Evolutionary conservation across 2,888 invertebrate species (phyloP), one percentile per base, ranked within the genome.

Genomic region (Baccha elongata): DNA sequence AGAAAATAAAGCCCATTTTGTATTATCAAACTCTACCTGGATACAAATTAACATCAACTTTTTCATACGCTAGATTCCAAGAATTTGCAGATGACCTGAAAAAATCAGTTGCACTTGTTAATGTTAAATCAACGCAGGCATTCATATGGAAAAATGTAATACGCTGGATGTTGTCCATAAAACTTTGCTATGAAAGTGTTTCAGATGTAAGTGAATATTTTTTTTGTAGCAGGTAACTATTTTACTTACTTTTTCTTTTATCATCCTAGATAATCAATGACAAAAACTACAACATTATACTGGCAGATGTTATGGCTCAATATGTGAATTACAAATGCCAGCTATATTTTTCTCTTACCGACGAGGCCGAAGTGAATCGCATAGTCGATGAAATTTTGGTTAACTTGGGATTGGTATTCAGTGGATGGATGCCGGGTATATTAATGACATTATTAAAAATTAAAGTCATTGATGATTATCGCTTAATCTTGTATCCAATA

Each of bases 301-400:
- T 86, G 17, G 83, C 81, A 15, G 78, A 86, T 15, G 67, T 84
- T 42, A 83, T 86, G 79, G 55, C 78, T 37, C 83, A 84, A 46
- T 86, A 84, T 35, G 32, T 86, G 5, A 80, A 85, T 23, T 86
- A 83, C 46, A 85, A 83, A 52, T 85, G 85, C n/a, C 55, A 55
- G 3, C 40, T 76, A 1, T 48, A 62, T 71, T 62, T 42, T n/a
- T 46, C 64, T 26, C 15, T 62, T 1, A 74, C 55, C 11, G 65
- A 75, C 44, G 72, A 73, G 58, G 32, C 44, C 40, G 40, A 71
- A 78, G 42, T 69, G 11, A 21, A 62, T 21, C 42, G 26, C 8
- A 67, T 53, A 32, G 37, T 78, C 19, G 50, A 79, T 48, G 76
- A 84, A 35, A 84, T 86, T 26, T 13, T 80, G 4, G 6, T 50